Conservation (phyloP, 1,140 invertebrate genomes). For the Pseudomyrmex concolor region DNA sequence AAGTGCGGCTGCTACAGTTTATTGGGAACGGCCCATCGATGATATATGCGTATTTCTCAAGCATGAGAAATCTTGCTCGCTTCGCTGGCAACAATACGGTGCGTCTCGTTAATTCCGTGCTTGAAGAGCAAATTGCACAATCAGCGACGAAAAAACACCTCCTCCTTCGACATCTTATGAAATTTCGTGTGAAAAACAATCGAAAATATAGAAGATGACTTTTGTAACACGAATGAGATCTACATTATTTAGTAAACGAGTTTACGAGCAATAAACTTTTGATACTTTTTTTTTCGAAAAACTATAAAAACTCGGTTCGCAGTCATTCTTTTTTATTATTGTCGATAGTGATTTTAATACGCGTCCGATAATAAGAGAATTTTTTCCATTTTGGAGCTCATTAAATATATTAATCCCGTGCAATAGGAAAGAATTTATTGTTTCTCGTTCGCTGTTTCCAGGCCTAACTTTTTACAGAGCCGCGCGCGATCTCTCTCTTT, state of each 20-base stretch:
- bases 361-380: background rate
- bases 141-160: too few species aligned
- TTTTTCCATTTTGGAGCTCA: constrained; percentile 3
- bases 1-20: constrained; percentile 69
- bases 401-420: constrained; percentile 22
- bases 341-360: background rate
- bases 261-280: too few species aligned
- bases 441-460: background rate
- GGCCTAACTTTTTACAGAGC: constrained; percentile 17
- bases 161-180: too few species aligned
- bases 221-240: too few species aligned
- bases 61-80: constrained; percentile 33
- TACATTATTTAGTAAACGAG: too few species aligned
- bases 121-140: background rate
- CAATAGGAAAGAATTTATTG: constrained; percentile 22
- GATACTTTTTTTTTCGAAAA: too few species aligned
- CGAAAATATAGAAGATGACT: too few species aligned
- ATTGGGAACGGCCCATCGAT: constrained; percentile 70
- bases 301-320: too few species aligned
- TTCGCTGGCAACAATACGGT: constrained; percentile 23
- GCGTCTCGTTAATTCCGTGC: background rate
- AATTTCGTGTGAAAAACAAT: too few species aligned
- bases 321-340: background rate
- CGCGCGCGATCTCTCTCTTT: background rate
- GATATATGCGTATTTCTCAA: constrained; percentile 63